A percentile compares a stretch with the other conserved stretches of the same genome.
Conservation (phyloP, 2,888 invertebrate genomes). For the Trachelus tabidus region DNA sequence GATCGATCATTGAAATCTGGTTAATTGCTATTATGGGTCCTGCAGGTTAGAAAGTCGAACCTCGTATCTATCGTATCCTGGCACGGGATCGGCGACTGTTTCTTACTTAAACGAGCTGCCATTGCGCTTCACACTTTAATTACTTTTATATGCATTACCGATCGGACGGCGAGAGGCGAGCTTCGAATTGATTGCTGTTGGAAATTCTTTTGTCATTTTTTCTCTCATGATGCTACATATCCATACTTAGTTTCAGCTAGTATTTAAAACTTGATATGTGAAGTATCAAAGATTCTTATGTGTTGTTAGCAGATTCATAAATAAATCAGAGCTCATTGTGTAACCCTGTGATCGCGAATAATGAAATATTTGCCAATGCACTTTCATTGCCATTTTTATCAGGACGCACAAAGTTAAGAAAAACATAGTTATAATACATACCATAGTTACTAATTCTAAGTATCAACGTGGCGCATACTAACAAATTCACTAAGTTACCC, state of each 20-base stretch:
- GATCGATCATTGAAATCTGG: neutral
- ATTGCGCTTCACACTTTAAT: neutral
- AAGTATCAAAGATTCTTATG: neutral
- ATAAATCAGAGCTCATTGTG: neutral
- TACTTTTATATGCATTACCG: neutral
- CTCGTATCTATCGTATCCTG: neutral
- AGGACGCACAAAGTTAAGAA: neutral
- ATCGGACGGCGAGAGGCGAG: neutral
- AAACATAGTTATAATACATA: neutral
- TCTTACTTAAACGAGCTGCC: neutral
- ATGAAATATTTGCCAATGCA: neutral
- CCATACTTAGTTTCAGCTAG: neutral
- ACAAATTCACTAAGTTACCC: neutral
- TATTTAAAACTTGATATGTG: neutral
- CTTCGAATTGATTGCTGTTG: neutral
- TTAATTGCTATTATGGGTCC: neutral
- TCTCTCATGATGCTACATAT: neutral
- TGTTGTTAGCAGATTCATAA: neutral
- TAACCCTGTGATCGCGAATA: neutral
- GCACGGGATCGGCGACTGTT: neutral
- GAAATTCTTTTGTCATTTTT: neutral
- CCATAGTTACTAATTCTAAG: neutral
- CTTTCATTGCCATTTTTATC: neutral
- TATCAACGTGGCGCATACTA: neutral
- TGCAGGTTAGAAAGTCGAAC: neutral